Conservation (phyloP, 2,888 invertebrate species). For the Embidobia sp. region DNA sequence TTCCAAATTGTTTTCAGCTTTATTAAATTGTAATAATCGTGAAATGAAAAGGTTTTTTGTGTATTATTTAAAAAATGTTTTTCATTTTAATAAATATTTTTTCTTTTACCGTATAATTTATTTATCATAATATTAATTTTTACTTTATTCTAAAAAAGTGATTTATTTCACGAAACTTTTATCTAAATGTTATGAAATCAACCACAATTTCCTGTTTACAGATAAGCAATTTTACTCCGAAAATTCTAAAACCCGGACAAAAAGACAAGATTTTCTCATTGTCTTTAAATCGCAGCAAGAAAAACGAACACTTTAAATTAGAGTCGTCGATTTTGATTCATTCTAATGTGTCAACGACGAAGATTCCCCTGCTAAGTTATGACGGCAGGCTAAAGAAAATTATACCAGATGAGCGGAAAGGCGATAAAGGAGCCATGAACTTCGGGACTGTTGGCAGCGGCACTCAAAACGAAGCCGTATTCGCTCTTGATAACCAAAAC, state of each 20-base stretch:
- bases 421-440: slow-evolving; percentile 82
- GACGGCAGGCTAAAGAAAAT: slow-evolving; percentile 85
- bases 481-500: slow-evolving; percentile 89
- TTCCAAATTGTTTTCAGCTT: too few relatives aligned
- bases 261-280: slow-evolving; percentile 84
- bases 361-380: slow-evolving; percentile 88
- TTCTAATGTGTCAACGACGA: slow-evolving; percentile 89
- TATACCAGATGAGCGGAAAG: slow-evolving; percentile 76
- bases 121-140: too few relatives aligned
- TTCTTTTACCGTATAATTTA: too few relatives aligned
- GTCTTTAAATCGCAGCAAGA: slow-evolving; percentile 82
- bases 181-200: neutral
- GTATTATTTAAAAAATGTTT: too few relatives aligned
- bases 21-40: too few relatives aligned
- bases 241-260: slow-evolving; percentile 84
- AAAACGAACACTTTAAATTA: slow-evolving; percentile 83
- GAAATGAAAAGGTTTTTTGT: neutral
- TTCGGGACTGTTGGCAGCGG: slow-evolving; percentile 87
- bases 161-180: too few relatives aligned
- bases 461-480: slow-evolving; percentile 86
- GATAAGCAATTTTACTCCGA: slow-evolving; percentile 85
- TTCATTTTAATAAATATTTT: neutral
- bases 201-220: slow-evolving; percentile 71
- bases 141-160: too few relatives aligned
- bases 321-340: slow-evolving; percentile 85